Evolutionary conservation across 2,888 invertebrate species (phyloP).

Genomic region (Girardia tigrina): DNA sequence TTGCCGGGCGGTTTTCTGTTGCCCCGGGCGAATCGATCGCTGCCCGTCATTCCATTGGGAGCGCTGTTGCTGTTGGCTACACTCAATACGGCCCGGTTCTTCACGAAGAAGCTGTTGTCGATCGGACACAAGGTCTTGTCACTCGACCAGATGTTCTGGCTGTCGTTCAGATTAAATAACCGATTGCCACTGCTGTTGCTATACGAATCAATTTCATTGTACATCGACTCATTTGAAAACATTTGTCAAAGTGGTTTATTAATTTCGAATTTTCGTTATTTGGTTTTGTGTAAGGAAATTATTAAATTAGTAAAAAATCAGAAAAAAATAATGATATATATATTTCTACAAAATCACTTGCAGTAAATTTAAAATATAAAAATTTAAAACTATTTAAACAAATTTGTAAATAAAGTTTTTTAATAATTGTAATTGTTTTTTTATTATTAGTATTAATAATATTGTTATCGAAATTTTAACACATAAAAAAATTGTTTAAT

Average conservation of each 20-base stretch:
- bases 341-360: no score
- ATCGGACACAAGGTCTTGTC: neutral
- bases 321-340: neutral
- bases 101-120: neutral
- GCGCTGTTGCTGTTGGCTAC: no score
- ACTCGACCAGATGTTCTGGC: neutral
- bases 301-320: neutral
- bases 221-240: neutral
- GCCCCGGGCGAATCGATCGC: neutral
- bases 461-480: no score
- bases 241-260: neutral
- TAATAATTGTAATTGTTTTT: no score
- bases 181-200: neutral
- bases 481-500: no score
- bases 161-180: slow-evolving; percentile 1
- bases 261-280: no score
- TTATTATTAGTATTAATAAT: no score
- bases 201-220: slow-evolving; percentile 2
- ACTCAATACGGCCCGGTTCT: neutral
- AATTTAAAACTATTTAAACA: slow-evolving; percentile 13
- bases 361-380: neutral
- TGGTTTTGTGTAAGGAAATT: no score
- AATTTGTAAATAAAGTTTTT: neutral
- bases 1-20: neutral
- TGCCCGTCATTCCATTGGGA: neutral